These are phyloP conservation scores for Solea senegalensis DNA, from an alignment of 2,113 vertebrate species.

Conservation along the genomic window DNA sequence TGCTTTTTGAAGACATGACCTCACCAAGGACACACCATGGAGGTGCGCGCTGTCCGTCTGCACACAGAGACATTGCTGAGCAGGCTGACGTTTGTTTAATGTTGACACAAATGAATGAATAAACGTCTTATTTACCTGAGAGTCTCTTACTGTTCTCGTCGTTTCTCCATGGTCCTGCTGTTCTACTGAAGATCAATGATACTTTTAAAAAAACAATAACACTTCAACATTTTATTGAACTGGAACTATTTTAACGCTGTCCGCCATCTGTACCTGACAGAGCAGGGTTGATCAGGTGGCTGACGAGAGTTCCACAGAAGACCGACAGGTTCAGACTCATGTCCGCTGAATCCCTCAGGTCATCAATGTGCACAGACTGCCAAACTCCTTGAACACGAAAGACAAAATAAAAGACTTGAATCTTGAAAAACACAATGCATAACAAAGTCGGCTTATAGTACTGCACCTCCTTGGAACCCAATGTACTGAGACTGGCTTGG, in stretches of 20 bases:
- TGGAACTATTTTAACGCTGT: neutral
- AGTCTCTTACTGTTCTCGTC: neutral
- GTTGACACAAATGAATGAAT: too few relatives aligned
- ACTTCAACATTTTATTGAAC: neutral
- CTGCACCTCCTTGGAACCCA: constrained; percentile 82
- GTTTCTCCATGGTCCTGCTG: neutral
- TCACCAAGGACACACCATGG: constrained; percentile 70
- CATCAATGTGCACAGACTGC: constrained; percentile 80
- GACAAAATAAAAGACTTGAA: neutral
- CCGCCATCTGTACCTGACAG: constrained; percentile 41
- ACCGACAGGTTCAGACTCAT: constrained; percentile 76
- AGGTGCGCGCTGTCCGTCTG: constrained; percentile 63
- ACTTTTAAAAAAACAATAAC: too few relatives aligned
- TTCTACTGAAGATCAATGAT: constrained; percentile 26
- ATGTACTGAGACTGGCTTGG: constrained; percentile 71
- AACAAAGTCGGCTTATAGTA: fast-evolving
- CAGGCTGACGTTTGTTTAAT: too few relatives aligned
- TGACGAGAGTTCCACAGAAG: constrained; percentile 77
- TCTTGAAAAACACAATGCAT: neutral
- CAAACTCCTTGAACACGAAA: constrained; percentile 67
- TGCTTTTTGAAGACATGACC: constrained; percentile 79
- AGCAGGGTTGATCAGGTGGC: constrained; percentile 65
- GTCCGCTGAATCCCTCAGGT: constrained; percentile 78
- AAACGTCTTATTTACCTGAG: constrained; percentile 4
- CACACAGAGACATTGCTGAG: neutral